Evolutionary conservation across 2,113 vertebrate species (phyloP).

Genomic region (Alethe diademata): DNA sequence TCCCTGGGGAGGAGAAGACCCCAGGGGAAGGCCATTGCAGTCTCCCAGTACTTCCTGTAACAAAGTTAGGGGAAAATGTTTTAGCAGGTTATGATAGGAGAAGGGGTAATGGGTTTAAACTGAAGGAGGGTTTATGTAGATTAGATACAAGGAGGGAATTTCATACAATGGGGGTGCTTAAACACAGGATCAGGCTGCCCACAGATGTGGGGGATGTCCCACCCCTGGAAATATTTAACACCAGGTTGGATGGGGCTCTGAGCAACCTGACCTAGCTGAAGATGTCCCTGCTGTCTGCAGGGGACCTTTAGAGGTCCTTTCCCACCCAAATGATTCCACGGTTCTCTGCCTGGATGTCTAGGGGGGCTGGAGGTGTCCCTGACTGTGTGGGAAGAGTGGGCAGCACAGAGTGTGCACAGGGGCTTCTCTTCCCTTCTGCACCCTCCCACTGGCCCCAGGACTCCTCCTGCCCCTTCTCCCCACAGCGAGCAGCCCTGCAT

Average conservation of each 20-base stretch:
- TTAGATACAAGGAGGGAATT: not conserved
- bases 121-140: not conserved
- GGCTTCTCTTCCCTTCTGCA: too few relatives aligned
- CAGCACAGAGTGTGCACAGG: not conserved
- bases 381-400: fast-evolving
- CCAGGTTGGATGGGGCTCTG: not conserved
- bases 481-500: fast-evolving
- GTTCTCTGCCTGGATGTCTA: not conserved
- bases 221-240: not conserved
- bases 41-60: not conserved
- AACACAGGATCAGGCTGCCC: not conserved
- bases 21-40: not conserved
- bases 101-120: not conserved
- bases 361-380: fast-evolving
- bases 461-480: fast-evolving
- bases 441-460: fast-evolving
- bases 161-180: not conserved
- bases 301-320: not conserved
- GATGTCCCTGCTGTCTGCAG: too few relatives aligned
- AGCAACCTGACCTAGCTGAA: not conserved
- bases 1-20: not conserved
- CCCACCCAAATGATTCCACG: not conserved
- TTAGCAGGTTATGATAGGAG: not conserved
- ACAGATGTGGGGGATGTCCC: not conserved
- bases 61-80: not conserved